Percentiles rank a stretch among this genome's conserved stretches.
phyloP scores from a whole-genome alignment of 2,113 vertebrate genomes.

The Ceratotherium simum region DNA sequence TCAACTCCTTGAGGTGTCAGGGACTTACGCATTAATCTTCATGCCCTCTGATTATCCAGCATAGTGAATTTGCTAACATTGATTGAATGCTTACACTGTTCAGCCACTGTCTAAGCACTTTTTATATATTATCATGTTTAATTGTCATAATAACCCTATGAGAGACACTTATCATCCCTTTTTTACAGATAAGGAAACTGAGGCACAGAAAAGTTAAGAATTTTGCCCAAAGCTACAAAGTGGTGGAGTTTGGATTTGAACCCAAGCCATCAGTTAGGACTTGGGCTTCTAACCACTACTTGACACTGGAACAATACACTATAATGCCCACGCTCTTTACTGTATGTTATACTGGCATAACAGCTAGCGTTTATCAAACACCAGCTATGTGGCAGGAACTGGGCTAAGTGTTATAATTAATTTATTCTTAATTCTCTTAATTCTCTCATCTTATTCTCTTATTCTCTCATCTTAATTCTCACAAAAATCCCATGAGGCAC shows the following conservation, averaged over 20 bases:
- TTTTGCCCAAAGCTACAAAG: background rate
- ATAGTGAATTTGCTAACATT: background rate
- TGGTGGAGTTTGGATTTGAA: conserved; percentile 2
- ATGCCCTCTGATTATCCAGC: background rate
- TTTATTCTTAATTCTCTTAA: background rate
- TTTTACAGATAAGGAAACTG: background rate
- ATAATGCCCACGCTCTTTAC: background rate
- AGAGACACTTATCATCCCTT: background rate
- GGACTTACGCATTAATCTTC: background rate
- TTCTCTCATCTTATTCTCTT: background rate
- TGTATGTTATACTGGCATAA: background rate
- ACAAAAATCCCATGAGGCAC: background rate
- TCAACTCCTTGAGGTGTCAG: background rate
- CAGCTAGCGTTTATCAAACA: background rate
- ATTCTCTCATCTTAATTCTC: background rate
- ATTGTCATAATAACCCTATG: background rate
- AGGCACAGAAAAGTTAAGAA: background rate
- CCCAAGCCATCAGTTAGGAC: background rate
- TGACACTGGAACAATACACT: background rate
- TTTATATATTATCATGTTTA: background rate
- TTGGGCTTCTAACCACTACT: background rate
- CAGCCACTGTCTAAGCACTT: background rate
- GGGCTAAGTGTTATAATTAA: background rate
- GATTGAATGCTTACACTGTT: background rate
- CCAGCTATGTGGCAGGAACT: background rate